Percentiles rank a stretch among this genome's conserved stretches.
Evolutionary conservation across 2,797 vertebrate species (phyloP).

Genomic region (Decapterus maruadsi): DNA sequence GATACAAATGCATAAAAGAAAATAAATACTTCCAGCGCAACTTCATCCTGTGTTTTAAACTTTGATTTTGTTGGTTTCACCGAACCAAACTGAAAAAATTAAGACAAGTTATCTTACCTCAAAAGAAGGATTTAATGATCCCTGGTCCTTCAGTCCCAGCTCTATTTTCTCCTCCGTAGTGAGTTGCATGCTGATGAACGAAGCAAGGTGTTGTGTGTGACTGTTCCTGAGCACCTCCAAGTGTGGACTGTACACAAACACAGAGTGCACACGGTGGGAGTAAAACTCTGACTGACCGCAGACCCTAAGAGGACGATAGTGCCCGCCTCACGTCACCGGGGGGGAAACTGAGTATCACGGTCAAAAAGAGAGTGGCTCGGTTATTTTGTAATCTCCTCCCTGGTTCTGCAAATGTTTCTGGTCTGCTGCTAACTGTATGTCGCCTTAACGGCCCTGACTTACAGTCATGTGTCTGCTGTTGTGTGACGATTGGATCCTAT

Average conservation of each 20-base stretch:
- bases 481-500: slow-evolving; percentile 60
- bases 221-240: neutral
- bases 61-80: neutral
- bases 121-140: slow-evolving; percentile 61
- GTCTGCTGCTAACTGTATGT: slow-evolving; percentile 18
- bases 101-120: slow-evolving; percentile 68
- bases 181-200: slow-evolving; percentile 69
- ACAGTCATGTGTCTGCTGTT: slow-evolving; percentile 69
- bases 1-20: neutral
- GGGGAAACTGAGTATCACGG: slow-evolving; percentile 49
- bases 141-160: slow-evolving; percentile 62
- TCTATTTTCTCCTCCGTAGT: slow-evolving; percentile 70
- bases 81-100: neutral
- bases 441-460: slow-evolving; percentile 43
- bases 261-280: slow-evolving; percentile 5
- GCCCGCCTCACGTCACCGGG: slow-evolving; percentile 53
- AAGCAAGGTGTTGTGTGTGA: neutral
- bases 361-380: slow-evolving; percentile 15
- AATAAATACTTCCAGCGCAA: neutral
- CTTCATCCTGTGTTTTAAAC: neutral
- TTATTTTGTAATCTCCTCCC: slow-evolving; percentile 58
- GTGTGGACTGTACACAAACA: slow-evolving; percentile 11
- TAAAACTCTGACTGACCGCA: slow-evolving; percentile 29
- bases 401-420: slow-evolving; percentile 38
- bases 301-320: slow-evolving; percentile 36